phyloP scores from a whole-genome alignment of 2,113 vertebrate genomes.

The Aspidoscelis tigris region DNA sequence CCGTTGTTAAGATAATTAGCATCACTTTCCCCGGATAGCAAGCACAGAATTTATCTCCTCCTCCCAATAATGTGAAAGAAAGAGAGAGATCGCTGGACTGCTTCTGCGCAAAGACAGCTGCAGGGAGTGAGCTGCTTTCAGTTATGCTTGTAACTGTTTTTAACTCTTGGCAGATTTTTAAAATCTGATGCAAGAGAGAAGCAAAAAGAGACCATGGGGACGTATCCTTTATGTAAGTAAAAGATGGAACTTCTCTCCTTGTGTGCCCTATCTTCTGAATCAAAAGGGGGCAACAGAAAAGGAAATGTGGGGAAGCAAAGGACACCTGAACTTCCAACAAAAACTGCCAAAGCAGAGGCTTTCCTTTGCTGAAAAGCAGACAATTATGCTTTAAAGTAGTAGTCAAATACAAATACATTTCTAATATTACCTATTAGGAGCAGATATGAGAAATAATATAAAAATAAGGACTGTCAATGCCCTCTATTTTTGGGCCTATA shows the following conservation, averaged over 20 bases:
- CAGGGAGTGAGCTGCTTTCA: too few species aligned
- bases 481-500: not conserved
- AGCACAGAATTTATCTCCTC: too few species aligned
- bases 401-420: not conserved
- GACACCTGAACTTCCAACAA: not conserved
- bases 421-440: constrained; percentile 15
- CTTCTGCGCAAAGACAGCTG: too few species aligned
- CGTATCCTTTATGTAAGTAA: not conserved
- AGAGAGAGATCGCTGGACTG: too few species aligned
- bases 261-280: not conserved
- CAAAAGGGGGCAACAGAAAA: not conserved
- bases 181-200: too few species aligned
- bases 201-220: too few species aligned
- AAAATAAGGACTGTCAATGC: constrained; percentile 22
- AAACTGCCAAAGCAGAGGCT: not conserved
- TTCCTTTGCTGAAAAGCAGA: not conserved
- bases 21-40: too few species aligned
- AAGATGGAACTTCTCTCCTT: not conserved
- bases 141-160: too few species aligned
- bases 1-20: too few species aligned
- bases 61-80: too few species aligned
- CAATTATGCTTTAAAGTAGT: not conserved
- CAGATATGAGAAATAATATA: constrained; percentile 18
- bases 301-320: not conserved
- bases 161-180: not conserved